Base-by-base conservation (phyloP, 1,140 invertebrate genomes). In the Tetramorium parvispinum region DNA sequence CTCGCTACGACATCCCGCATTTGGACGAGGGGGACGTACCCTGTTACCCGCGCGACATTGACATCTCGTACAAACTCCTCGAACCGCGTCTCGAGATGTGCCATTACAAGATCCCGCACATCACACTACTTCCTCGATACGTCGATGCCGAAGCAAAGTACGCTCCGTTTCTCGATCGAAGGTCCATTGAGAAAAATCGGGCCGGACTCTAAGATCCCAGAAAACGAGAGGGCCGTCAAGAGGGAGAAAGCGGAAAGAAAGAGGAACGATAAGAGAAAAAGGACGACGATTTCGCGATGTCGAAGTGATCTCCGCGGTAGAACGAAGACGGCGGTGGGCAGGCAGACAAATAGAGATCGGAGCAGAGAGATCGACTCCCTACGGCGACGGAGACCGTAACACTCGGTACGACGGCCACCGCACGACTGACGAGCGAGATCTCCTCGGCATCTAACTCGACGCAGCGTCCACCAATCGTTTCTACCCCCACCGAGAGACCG, bases 391-490 rank as follows among this genome's bases (percentile, higher is more conserved):
- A 40, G 59, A 88, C 76, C 87, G 86, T 76, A 87, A 85, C 89
- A 87, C 89, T 90, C 88, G 89, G 88, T 91, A 92, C 93, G 92
- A 91, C 91, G 92, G 92, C 92, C 89, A 93, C 93, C 93, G 93
- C 91, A 92, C 94, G 90, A 94, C 93, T 94, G 93, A 93, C 91
- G 93, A 90, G 92, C 93, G 90, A 91, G 93, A 93, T 95, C 92
- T 93, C 92, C 91, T 90, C 92, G 88, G 92, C 91, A 88, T 93
- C 91, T 93, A 94, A 94, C 93, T 93, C 92, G 91, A 93, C 93
- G 93, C 92, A 91, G 92, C 91, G 91, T 88, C 91, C 92, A 93
- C 92, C 94, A 88, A 94, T 94, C 93, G 93, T 93, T 93, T 90
- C 92, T 93, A 88, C 89, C 93, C 92, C 93, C 92, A 92, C 91